Base-by-base conservation (phyloP, 2,113 vertebrate genomes). In the Galemys pyrenaicus region DNA sequence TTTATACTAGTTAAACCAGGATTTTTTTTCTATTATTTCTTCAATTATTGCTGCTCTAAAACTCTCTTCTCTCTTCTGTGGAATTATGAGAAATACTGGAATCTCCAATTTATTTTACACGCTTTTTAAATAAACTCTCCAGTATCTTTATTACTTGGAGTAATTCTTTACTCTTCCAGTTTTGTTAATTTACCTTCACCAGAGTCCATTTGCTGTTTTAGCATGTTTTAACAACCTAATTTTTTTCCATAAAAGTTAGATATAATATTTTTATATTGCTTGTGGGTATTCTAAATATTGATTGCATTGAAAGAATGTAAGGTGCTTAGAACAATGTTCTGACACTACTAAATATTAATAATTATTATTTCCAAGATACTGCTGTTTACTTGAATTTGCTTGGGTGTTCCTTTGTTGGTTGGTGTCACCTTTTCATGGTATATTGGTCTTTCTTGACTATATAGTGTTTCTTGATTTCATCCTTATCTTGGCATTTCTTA, bases 151-250 rank as follows among this genome's bases (percentile, higher is more conserved):
- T 88, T 94, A 16, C 92, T 96, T 60, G 44, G n/a, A 92, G 37
- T 64, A 87, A 79, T 49, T 95, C 44, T 73, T 87, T 95, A 89
- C 22, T 92, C 22, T 94, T 90, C 54, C 70, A 94, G 70, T 92
- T 92, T 92, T 77, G n/a, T 56, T 89, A 67, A 54, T 54, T 86
- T 82, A n/a, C 80, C 24, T 90, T 90, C 37, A 78, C 54, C 64
- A 82, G 62, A 35, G 65, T 58, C 39, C 54, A 81, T 60, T 94
- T 82, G 26, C 24, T 89, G 19, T 80, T n/a, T 87, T 44, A 65
- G 20, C 74, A 22, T 81, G 16, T 89, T 65, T 79, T 13, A 37
- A 89, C 26, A 56, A 81, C 88, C 44, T 95, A 32, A 17, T 77
- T 81, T 19, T 82, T 94, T 92, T 70, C 86, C 35, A 74, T 41